Conservation (phyloP, 2,888 invertebrate genomes). For the Nemurella pictetii region DNA sequence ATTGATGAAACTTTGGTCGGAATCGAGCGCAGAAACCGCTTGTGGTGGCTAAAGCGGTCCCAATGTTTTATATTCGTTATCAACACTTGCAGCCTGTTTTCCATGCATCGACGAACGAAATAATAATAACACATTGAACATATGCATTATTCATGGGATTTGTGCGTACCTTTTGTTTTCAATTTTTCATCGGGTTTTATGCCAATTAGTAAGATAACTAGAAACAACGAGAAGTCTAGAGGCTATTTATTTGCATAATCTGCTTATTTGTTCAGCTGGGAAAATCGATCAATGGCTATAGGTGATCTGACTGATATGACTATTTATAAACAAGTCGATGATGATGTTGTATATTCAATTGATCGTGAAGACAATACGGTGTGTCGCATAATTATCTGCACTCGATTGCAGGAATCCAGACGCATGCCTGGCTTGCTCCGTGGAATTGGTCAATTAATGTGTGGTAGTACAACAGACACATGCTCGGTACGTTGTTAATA, state of each 20-base stretch:
- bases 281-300: neutral
- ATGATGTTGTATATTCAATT: constrained; percentile 2
- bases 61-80: neutral
- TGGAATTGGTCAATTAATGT: neutral
- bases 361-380: constrained; percentile 1
- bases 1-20: neutral
- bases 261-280: neutral
- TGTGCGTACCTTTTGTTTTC: constrained; percentile 19
- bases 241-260: constrained; percentile 3
- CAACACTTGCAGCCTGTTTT: neutral
- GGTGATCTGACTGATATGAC: neutral
- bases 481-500: neutral
- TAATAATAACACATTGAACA: too few species aligned
- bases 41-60: neutral
- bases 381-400: neutral
- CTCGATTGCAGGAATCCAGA: neutral
- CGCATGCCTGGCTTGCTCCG: neutral
- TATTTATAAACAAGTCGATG: neutral
- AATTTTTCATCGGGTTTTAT: constrained; percentile 10
- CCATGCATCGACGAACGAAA: constrained; percentile 1
- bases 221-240: constrained; percentile 8
- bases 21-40: neutral
- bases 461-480: neutral
- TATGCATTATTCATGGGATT: constrained; percentile 5
- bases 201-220: constrained; percentile 22